phyloP scores from a whole-genome alignment of 2,797 vertebrate species.

The Thripadectes ignobilis region DNA sequence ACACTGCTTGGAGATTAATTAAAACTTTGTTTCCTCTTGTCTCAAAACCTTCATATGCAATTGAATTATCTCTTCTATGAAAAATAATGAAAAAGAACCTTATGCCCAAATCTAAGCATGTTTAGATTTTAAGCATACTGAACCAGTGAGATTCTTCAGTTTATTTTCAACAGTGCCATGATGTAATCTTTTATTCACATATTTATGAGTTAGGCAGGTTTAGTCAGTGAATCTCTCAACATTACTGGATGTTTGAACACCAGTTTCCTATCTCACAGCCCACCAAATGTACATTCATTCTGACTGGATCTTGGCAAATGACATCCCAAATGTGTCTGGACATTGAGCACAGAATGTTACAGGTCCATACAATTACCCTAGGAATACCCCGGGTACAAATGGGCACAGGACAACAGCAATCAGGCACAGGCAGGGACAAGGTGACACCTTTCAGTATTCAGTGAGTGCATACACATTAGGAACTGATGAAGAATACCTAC shows the following conservation, averaged over 20 bases:
- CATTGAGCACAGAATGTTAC: background rate
- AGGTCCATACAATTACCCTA: background rate
- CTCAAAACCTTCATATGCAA: background rate
- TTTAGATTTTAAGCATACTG: background rate
- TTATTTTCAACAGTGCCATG: background rate
- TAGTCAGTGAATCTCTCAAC: background rate
- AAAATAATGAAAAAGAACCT: background rate
- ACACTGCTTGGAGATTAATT: background rate
- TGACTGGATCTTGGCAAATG: background rate
- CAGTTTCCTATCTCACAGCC: background rate
- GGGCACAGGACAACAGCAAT: background rate
- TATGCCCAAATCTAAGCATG: background rate
- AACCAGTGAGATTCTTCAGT: background rate
- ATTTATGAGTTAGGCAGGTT: background rate
- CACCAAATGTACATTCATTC: background rate
- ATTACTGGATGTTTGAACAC: background rate
- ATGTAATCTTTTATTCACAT: background rate
- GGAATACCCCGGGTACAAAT: background rate
- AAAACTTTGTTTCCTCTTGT: background rate
- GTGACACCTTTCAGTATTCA: background rate
- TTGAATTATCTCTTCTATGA: background rate
- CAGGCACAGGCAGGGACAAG: background rate
- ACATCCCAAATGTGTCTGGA: background rate
- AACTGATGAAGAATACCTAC: background rate
- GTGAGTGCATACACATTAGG: background rate